These are phyloP conservation scores for Pteropus alecto DNA, from an alignment of 2,113 vertebrate genomes.

Conservation along the genomic window DNA sequence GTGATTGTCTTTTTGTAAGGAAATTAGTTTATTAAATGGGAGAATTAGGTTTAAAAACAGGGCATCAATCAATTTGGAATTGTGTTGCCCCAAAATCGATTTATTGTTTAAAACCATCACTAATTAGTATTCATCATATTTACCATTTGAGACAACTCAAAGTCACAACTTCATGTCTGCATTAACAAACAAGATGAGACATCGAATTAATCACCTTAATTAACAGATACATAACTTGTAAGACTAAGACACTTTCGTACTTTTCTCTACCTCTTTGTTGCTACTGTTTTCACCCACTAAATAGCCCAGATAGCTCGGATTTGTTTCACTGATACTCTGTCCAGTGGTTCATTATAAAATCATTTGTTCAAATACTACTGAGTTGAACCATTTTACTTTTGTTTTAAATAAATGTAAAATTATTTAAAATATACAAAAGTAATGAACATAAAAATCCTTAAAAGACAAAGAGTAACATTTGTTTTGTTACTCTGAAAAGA, in stretches of 20 bases:
- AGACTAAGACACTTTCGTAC: background rate
- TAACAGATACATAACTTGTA: background rate
- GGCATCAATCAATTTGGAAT: background rate
- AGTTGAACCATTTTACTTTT: background rate
- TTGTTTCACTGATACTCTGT: background rate
- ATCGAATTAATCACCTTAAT: background rate
- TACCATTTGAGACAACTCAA: background rate
- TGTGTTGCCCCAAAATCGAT: background rate
- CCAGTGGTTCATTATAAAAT: background rate
- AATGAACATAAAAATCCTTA: background rate
- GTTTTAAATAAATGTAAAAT: background rate
- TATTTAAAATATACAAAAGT: background rate
- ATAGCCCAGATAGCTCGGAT: background rate
- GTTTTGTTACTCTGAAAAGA: constrained; percentile 36
- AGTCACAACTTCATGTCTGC: background rate
- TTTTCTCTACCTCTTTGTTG: background rate
- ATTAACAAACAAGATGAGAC: background rate
- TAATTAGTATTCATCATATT: background rate
- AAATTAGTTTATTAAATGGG: background rate
- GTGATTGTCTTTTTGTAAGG: background rate
- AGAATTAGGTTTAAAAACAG: background rate
- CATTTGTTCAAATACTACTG: background rate
- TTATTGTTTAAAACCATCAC: background rate
- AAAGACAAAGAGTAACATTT: background rate
- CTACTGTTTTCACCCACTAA: background rate